phyloP scores from a whole-genome alignment of 2,113 vertebrate genomes.

The Myotis yumanensis region DNA sequence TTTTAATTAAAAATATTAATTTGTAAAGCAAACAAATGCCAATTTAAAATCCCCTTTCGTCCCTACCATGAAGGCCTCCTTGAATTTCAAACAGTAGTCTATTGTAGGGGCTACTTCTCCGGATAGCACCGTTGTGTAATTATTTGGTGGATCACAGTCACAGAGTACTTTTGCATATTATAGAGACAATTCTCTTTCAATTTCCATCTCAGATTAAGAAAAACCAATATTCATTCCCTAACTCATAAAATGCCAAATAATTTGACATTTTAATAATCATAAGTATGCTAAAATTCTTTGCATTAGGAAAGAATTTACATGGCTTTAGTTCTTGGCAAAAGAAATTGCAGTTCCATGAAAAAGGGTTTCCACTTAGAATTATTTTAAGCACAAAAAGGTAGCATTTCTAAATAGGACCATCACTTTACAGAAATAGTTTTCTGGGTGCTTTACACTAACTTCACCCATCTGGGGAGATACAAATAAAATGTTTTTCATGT shows the following conservation, averaged over 20 bases:
- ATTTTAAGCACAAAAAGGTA: slow-evolving; percentile 60
- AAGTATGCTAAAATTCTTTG: slow-evolving; percentile 12
- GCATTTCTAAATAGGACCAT: slow-evolving; percentile 62
- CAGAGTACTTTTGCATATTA: neutral
- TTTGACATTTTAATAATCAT: slow-evolving; percentile 26
- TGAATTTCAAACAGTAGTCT: slow-evolving; percentile 33
- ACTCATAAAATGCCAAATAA: slow-evolving; percentile 40
- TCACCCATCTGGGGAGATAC: slow-evolving; percentile 30
- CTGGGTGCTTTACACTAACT: slow-evolving; percentile 33
- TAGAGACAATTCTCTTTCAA: neutral
- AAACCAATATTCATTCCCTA: neutral
- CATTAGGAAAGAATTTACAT: slow-evolving; percentile 19
- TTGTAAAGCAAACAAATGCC: neutral
- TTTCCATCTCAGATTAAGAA: slow-evolving; percentile 51
- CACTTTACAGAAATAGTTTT: slow-evolving; percentile 66
- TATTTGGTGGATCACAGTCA: neutral
- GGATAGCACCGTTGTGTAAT: neutral
- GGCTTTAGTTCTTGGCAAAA: neutral
- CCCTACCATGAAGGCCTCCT: neutral
- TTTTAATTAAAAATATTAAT: neutral
- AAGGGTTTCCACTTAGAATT: slow-evolving; percentile 48
- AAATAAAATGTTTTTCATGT: slow-evolving; percentile 62
- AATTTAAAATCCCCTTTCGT: neutral
- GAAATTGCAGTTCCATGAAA: neutral
- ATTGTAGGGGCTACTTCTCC: neutral